Conservation (phyloP, 2,888 invertebrate genomes). For the Caenorhabditis wallacei region DNA sequence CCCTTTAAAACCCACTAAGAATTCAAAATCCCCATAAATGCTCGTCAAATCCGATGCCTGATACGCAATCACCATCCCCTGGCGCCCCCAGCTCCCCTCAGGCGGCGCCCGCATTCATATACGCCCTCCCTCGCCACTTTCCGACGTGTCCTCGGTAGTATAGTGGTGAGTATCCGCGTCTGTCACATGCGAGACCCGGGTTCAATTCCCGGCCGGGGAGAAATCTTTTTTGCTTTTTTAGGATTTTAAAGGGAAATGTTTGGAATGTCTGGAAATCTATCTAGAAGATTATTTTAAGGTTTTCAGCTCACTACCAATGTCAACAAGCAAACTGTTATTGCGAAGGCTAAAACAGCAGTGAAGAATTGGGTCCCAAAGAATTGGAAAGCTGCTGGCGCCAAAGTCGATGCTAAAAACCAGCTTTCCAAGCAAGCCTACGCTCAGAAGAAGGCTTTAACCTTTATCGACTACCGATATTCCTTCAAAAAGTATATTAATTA, state of each 20-base stretch:
- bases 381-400: conserved; percentile 55
- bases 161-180: conserved; percentile 76
- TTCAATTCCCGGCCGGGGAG: conserved; percentile 77
- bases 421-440: conserved; percentile 61
- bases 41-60: not conserved
- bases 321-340: conserved; percentile 45
- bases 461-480: conserved; percentile 55
- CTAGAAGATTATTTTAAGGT: not conserved
- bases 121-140: not conserved
- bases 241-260: not conserved
- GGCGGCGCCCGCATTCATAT: conserved; percentile 1
- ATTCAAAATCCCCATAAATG: not conserved
- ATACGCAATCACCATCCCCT: too few species aligned
- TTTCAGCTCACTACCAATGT: conserved; percentile 54
- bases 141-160: conserved; percentile 69
- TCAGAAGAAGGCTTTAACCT: conserved; percentile 47
- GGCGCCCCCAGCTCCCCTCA: not conserved
- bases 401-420: conserved; percentile 37
- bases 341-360: conserved; percentile 53
- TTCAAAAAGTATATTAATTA: conserved; percentile 60
- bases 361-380: conserved; percentile 51
- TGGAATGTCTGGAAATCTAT: not conserved
- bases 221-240: conserved; percentile 28
- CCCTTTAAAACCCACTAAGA: too few species aligned
- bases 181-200: conserved; percentile 76